Evolutionary conservation across 2,888 invertebrate genomes (phyloP), one percentile per base, ranked within the genome.

Genomic region (Coecobrya sp.): DNA sequence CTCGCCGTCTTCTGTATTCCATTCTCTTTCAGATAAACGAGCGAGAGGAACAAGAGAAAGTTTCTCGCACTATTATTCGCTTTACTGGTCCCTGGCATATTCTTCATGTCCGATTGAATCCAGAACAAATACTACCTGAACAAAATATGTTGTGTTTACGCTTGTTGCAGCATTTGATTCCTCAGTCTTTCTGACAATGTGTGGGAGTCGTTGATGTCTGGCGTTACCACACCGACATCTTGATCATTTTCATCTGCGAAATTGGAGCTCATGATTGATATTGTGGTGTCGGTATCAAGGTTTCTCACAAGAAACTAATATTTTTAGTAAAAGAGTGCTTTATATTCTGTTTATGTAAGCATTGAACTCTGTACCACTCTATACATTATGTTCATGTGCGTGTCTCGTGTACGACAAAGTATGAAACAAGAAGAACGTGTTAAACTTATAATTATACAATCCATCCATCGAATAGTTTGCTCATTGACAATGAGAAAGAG

Each of bases 391-490:
- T 1, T 7, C 19, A 22, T 59, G 59, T 19, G 59, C 7, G 19
- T 19, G 2, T 7, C 36, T 7, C 36, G 36, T 36, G 36, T 7
- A 36, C 36, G 7, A 36, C 36, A 36, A 36, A 2, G 3, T 36
- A 36, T 36, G 36, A 36, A 36, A 36, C 36, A 36, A 36, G 36
- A 36, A 36, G 36, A 36, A 36, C 19, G 59, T 22, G 19, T 59
- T 59, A 59, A 59, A 59, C 19, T 8, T 59, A 59, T 59, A 59
- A 59, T 59, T 59, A 59, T 59, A 59, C 19, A 59, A 59, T 11
- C 59, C 11, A 25, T 19, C 65, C 3, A 27, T 22, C 11, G 7
- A 25, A 0, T 65, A 1, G 13, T 1, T 65, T 4, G 10, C 5
- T 65, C 27, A 65, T 65, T 65, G 25, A 27, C 25, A 65, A 27